phyloP scores from a whole-genome alignment of 2,797 vertebrate species.

The Alectoris magna region DNA sequence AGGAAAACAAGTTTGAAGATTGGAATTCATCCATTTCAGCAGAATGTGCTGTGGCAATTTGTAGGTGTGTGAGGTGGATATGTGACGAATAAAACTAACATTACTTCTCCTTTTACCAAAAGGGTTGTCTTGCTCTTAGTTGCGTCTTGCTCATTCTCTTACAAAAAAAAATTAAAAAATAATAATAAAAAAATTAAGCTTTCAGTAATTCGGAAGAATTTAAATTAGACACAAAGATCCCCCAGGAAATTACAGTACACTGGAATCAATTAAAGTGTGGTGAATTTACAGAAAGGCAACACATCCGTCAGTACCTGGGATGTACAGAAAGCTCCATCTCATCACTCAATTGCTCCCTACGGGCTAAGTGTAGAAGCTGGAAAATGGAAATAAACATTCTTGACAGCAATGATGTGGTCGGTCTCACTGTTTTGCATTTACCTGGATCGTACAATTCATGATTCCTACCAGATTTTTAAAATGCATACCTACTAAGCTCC shows the following conservation, averaged over 20 bases:
- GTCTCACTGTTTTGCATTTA: background rate
- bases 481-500: background rate
- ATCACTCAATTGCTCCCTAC: background rate
- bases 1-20: background rate
- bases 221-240: background rate
- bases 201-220: conserved; percentile 15
- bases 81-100: background rate
- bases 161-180: background rate
- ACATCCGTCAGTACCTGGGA: background rate
- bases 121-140: background rate
- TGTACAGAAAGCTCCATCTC: background rate
- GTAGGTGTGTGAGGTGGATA: background rate
- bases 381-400: conserved; percentile 36
- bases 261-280: background rate
- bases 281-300: background rate
- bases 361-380: background rate
- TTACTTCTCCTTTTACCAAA: background rate
- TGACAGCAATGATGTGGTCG: background rate
- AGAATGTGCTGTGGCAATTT: background rate
- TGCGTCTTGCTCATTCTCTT: background rate
- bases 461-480: conserved; percentile 8
- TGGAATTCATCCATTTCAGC: conserved; percentile 10
- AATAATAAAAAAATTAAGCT: background rate
- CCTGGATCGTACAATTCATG: background rate
- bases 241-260: background rate